These are phyloP conservation scores for Strigamia crassipes DNA, from an alignment of 2,888 invertebrate genomes.

Conservation along the genomic window DNA sequence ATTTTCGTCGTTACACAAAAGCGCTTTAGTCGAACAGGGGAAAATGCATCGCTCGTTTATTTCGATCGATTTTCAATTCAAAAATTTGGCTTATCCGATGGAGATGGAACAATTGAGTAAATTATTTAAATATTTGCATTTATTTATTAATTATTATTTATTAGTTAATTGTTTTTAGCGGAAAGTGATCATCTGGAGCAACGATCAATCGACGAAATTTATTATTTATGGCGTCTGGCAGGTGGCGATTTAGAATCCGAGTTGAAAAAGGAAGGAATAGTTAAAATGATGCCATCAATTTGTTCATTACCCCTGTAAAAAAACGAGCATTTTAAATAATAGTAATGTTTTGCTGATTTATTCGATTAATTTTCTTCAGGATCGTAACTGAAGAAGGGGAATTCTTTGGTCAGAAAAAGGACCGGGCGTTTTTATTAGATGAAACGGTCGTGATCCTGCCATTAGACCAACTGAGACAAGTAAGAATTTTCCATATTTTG, in stretches of 20 bases:
- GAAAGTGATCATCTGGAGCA: slow-evolving; percentile 57
- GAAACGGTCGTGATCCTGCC: slow-evolving; percentile 72
- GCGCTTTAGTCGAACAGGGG: neutral
- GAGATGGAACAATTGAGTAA: neutral
- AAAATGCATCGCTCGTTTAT: neutral
- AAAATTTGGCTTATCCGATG: slow-evolving; percentile 45
- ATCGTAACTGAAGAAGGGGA: slow-evolving; percentile 82
- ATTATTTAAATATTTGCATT: neutral
- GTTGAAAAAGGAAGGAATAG: slow-evolving; percentile 85
- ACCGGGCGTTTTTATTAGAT: slow-evolving; percentile 73
- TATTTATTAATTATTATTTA: neutral
- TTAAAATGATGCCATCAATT: slow-evolving; percentile 74
- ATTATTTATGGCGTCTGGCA: slow-evolving; percentile 93
- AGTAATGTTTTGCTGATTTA: neutral
- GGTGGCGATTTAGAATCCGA: slow-evolving; percentile 92
- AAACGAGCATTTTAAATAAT: slow-evolving; percentile 54
- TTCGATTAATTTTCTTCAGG: slow-evolving; percentile 56
- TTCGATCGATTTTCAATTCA: neutral
- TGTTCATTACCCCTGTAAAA: slow-evolving; percentile 60
- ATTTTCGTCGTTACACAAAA: neutral
- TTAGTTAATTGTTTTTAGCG: slow-evolving; percentile 44
- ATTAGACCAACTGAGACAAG: slow-evolving; percentile 68
- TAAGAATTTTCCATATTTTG: slow-evolving; percentile 50
- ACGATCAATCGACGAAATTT: slow-evolving; percentile 77
- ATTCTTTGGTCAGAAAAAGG: slow-evolving; percentile 77